Percentiles rank a stretch among this genome's conserved stretches.
Evolutionary conservation across 2,797 vertebrate genomes (phyloP).

Genomic region (Peromyscus melanophrys): DNA sequence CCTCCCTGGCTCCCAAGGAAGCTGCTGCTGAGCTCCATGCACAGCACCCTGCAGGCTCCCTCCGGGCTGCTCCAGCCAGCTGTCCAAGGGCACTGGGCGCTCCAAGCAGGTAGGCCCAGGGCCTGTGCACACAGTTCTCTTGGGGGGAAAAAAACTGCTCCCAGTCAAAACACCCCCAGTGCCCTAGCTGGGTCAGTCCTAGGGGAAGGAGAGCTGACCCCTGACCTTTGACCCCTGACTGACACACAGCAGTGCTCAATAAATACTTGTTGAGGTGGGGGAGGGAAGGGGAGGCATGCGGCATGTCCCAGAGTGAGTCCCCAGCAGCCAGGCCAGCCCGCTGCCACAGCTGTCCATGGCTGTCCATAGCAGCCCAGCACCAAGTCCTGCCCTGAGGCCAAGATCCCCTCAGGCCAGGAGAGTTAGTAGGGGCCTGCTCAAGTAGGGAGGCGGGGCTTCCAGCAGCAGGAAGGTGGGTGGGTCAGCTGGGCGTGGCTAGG

Average conservation of each 20-base stretch:
- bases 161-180: not conserved
- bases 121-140: not conserved
- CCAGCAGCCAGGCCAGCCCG: conserved; percentile 17
- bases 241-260: conserved; percentile 66
- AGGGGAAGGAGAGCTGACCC: not conserved
- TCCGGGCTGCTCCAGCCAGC: not conserved
- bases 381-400: not conserved
- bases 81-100: not conserved
- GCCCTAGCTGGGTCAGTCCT: not conserved
- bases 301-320: conserved; percentile 40
- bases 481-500: not conserved
- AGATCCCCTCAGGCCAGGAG: not conserved
- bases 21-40: not conserved
- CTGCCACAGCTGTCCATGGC: not conserved
- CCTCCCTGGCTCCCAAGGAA: not conserved
- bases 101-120: not conserved
- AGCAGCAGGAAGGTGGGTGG: not conserved
- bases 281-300: conserved; percentile 44
- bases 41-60: not conserved
- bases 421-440: not conserved
- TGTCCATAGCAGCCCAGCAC: conserved; percentile 22
- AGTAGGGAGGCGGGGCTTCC: not conserved
- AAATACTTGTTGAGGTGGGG: conserved; percentile 69
- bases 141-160: not conserved
- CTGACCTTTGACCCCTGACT: not conserved